A percentile compares a stretch with the other conserved stretches of the same genome.
Conservation (phyloP, 2,888 invertebrate genomes). For the Cordilura impudica region DNA sequence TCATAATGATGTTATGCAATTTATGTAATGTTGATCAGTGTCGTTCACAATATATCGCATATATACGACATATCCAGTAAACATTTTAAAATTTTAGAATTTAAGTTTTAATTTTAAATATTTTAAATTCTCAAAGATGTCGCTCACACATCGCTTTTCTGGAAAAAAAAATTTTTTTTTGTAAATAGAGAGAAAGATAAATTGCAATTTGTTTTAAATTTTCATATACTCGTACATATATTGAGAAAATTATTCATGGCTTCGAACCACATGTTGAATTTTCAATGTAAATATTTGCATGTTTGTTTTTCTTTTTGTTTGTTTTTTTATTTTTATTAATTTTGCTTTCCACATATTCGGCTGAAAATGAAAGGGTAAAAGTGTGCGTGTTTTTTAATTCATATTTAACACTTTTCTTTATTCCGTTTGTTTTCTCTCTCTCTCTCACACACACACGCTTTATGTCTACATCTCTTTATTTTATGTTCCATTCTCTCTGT, state of each 20-base stretch:
- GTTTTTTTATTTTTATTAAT: slow-evolving; percentile 2
- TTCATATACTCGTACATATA: not conserved
- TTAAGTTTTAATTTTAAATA: too few relatives aligned
- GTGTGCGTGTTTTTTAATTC: not conserved
- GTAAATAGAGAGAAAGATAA: too few relatives aligned
- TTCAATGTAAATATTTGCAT: not conserved
- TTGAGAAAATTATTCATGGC: not conserved
- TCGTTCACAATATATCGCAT: too few relatives aligned
- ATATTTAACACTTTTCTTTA: slow-evolving; percentile 2
- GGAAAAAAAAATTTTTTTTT: too few relatives aligned
- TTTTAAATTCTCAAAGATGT: too few relatives aligned
- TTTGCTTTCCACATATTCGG: not conserved
- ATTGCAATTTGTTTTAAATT: slow-evolving; percentile 6
- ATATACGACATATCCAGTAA: too few relatives aligned
- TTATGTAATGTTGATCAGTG: too few relatives aligned
- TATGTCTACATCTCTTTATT: not conserved
- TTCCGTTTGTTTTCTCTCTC: not conserved
- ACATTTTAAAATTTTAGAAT: too few relatives aligned
- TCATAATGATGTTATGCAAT: too few relatives aligned
- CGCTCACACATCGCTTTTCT: too few relatives aligned
- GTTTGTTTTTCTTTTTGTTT: not conserved
- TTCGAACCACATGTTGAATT: slow-evolving; percentile 29
- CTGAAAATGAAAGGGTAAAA: not conserved
- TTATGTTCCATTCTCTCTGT: not conserved
- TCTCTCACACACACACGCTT: not conserved